These are phyloP conservation scores for Leptopilina myrica DNA, from an alignment of 2,888 invertebrate genomes.

Conservation along the genomic window DNA sequence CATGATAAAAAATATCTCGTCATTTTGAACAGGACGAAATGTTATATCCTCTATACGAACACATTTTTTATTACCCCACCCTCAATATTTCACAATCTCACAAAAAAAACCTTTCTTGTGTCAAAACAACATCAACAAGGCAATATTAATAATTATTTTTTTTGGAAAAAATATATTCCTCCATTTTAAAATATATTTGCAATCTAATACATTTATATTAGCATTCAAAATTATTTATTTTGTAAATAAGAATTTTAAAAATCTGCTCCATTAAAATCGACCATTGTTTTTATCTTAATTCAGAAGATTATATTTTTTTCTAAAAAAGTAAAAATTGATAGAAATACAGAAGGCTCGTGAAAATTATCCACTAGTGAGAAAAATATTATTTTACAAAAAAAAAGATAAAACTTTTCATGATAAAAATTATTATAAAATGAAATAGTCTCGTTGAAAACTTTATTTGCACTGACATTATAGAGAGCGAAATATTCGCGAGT, in stretches of 20 bases:
- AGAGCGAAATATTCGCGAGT: constrained; percentile 26
- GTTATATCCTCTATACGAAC: neutral
- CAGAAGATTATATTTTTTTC: too few relatives aligned
- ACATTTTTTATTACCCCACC: neutral
- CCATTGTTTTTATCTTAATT: too few relatives aligned
- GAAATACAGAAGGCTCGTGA: constrained; percentile 28
- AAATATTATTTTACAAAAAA: neutral
- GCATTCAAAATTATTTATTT: too few relatives aligned
- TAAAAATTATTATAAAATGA: neutral
- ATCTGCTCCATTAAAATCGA: too few relatives aligned
- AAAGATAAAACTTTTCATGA: neutral
- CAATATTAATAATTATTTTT: constrained; percentile 16
- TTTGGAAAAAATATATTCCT: neutral
- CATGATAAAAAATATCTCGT: constrained; percentile 14
- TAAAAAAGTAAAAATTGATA: neutral
- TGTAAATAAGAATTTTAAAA: too few relatives aligned
- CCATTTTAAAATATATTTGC: too few relatives aligned
- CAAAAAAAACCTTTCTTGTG: neutral
- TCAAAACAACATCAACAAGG: constrained; percentile 31
- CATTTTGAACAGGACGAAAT: constrained; percentile 5
- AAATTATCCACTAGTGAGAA: constrained; percentile 11
- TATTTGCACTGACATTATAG: neutral
- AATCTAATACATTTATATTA: too few relatives aligned
- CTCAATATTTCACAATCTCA: constrained; percentile 3
- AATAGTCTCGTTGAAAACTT: neutral